Percentiles rank a stretch among this genome's conserved stretches.
Conservation (phyloP, 2,888 invertebrate species). For the Chalcis sispes region DNA sequence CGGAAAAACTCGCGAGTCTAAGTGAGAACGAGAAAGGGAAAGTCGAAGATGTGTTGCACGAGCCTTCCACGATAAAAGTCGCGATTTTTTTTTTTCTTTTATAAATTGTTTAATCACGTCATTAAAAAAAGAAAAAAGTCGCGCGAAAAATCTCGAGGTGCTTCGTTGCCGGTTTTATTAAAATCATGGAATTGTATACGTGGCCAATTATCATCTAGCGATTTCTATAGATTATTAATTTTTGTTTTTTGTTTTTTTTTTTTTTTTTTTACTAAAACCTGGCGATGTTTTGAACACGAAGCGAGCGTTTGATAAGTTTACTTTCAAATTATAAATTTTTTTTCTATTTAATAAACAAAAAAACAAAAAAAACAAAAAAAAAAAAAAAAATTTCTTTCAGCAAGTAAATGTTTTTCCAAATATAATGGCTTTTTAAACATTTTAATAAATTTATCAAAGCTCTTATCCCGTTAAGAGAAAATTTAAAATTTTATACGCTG, state of each 20-base stretch:
- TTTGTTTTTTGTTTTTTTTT: neutral
- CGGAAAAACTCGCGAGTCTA: constrained; percentile 35
- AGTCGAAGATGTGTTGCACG: constrained; percentile 41
- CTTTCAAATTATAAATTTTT: too few relatives aligned
- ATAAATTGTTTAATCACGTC: constrained; percentile 12
- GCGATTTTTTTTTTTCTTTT: neutral
- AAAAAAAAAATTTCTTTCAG: neutral
- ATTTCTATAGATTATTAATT: constrained; percentile 35
- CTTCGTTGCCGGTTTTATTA: constrained; percentile 5
- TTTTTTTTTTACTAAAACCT: neutral
- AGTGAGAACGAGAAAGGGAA: constrained; percentile 21
- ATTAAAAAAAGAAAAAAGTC: constrained; percentile 39
- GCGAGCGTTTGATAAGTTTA: too few relatives aligned
- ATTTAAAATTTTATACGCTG: too few relatives aligned
- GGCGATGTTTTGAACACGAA: too few relatives aligned
- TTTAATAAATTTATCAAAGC: too few relatives aligned
- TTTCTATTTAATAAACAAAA: too few relatives aligned
- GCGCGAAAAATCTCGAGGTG: constrained; percentile 15
- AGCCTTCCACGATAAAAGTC: constrained; percentile 44
- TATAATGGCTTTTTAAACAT: too few relatives aligned
- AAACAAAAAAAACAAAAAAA: too few relatives aligned
- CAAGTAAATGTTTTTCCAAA: constrained; percentile 1
- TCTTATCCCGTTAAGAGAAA: too few relatives aligned
- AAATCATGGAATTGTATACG: constrained; percentile 4
- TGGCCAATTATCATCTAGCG: constrained; percentile 37